Evolutionary conservation across 2,888 invertebrate species (phyloP).

Genomic region (Eumacrocentrus americanus): DNA sequence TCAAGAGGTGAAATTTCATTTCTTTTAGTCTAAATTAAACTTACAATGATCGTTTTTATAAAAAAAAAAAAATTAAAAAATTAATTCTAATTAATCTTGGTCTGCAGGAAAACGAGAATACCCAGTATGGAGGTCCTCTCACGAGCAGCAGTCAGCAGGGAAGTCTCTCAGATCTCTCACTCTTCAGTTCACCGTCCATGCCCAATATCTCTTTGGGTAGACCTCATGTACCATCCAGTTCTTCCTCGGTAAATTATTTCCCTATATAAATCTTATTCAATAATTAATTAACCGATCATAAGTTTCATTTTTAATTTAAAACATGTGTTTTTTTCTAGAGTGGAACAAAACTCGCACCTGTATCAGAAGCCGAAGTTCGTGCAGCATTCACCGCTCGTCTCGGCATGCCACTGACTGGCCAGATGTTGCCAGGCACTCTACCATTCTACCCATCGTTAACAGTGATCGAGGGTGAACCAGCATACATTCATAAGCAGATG

Average conservation of each 20-base stretch:
- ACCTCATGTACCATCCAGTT: slow-evolving; percentile 68
- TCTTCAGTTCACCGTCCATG: slow-evolving; percentile 95
- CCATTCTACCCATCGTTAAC: slow-evolving; percentile 76
- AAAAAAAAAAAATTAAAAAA: slow-evolving; percentile 6
- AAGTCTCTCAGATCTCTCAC: slow-evolving; percentile 75
- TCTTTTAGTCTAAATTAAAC: no score
- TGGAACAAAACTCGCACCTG: slow-evolving; percentile 65
- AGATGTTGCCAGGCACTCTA: slow-evolving; percentile 71
- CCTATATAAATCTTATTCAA: no score
- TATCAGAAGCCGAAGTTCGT: slow-evolving; percentile 81
- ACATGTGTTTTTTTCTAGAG: slow-evolving; percentile 48
- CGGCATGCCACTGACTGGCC: slow-evolving; percentile 71
- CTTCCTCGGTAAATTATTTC: slow-evolving; percentile 59
- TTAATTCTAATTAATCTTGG: slow-evolving; percentile 16
- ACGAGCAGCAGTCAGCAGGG: slow-evolving; percentile 68
- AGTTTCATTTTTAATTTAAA: not conserved
- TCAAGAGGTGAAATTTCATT: slow-evolving; percentile 68
- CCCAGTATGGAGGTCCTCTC: slow-evolving; percentile 65
- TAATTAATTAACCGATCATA: slow-evolving; percentile 8
- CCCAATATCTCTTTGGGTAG: slow-evolving; percentile 95
- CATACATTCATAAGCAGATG: slow-evolving; percentile 65
- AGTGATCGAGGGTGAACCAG: slow-evolving; percentile 63
- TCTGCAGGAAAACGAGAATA: slow-evolving; percentile 73
- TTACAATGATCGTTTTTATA: not conserved
- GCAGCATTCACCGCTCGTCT: slow-evolving; percentile 72